Base-by-base conservation (phyloP, 2,797 vertebrate species). In the Sebastes goodei region DNA sequence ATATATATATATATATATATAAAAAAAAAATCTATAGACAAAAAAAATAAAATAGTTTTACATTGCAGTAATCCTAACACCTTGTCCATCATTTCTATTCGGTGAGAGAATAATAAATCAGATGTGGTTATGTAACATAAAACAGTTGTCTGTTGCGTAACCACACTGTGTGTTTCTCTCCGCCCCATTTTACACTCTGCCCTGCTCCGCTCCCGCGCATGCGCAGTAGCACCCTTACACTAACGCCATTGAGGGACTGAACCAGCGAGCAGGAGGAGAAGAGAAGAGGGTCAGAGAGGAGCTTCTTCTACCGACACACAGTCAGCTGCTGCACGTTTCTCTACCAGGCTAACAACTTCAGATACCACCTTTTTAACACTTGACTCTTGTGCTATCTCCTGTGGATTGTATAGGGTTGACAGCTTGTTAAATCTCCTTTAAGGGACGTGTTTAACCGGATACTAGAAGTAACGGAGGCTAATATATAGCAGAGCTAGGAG, bases 221-320 rank as follows among this genome's bases (percentile, higher is more conserved):
- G 88, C 94, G 93, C 86, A 78, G 27, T 63, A 53, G 5, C n/a
- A 1, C 2, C 4, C 10, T 3, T 20, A 60, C 64, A 46, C 76
- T 84, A 94, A 94, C 95, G 96, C 96, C 95, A 96, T 96, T 95
- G 94, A 95, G 79, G 82, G 86, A 38, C 35, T 38, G 35, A 38
- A 38, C 35, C 35, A 38, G 35, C 35, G 12, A 38, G 0, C 35
- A 38, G 35, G 35, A 38, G 35, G 35, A 38, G 35, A 14, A 2
- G 35, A 38, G 35, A 38, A 14, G 35, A 38, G 35, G 35, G 35
- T 38, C 94, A 94, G 94, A 88, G 84, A 92, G 80, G 81, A 88
- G 64, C 86, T 87, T 89, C 88, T 38, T 38, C 35, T 38, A 38
- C 0, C 35, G 35, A 38, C 35, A 38, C 35, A 38, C 35, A 38